These are phyloP conservation scores for Drosophila tsacasi DNA, from an alignment of 1,140 invertebrate species.

Conservation along the genomic window DNA sequence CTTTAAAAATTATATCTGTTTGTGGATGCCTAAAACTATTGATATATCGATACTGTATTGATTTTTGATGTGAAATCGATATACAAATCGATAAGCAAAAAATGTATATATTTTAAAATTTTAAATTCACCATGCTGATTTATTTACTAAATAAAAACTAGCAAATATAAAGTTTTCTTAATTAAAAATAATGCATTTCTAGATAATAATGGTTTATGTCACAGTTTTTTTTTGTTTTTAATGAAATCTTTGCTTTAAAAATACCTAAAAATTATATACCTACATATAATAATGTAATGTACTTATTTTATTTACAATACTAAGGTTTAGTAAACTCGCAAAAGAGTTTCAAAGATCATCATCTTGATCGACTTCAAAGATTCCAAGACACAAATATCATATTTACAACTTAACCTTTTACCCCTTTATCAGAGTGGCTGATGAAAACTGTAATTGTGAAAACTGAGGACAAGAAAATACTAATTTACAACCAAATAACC, in stretches of 20 bases:
- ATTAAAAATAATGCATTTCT: no score
- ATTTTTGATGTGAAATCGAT: no score
- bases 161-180: no score
- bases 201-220: no score
- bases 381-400: not conserved
- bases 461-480: not conserved
- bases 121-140: no score
- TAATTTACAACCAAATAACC: not conserved
- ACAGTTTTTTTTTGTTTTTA: no score
- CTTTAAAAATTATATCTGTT: no score
- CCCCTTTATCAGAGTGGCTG: not conserved
- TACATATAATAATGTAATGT: not conserved
- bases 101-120: no score
- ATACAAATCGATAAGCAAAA: no score
- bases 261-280: not conserved
- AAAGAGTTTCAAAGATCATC: not conserved
- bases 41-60: no score
- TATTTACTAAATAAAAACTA: no score
- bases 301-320: not conserved
- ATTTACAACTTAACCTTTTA: not conserved
- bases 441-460: slow-evolving; percentile 2
- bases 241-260: not conserved
- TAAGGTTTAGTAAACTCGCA: not conserved
- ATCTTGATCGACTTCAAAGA: not conserved
- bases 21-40: no score